These are phyloP conservation scores for Drosophila prolongata DNA, from an alignment of 2,888 invertebrate species.

Conservation along the genomic window DNA sequence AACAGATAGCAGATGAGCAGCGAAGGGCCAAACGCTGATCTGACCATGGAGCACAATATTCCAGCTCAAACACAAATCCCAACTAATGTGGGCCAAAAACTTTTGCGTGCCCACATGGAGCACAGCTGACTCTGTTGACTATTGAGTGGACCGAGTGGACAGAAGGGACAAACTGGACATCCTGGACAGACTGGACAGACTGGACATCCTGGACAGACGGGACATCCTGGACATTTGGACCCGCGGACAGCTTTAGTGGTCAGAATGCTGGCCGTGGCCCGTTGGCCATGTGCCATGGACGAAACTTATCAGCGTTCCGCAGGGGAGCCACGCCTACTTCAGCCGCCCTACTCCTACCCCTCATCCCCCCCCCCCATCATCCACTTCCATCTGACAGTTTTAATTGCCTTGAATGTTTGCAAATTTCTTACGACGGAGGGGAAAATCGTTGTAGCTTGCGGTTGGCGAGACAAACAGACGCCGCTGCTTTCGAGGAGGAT, in stretches of 20 bases:
- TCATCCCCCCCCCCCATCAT: conserved; percentile 18
- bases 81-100: conserved; percentile 76
- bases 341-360: background rate
- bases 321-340: conserved; percentile 16
- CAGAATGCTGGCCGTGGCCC: conserved; percentile 70
- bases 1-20: conserved; percentile 28
- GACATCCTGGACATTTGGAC: conserved; percentile 10
- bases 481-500: conserved; percentile 50
- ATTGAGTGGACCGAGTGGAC: conserved; percentile 60
- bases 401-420: conserved; percentile 79
- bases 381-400: conserved; percentile 67
- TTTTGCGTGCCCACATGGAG: conserved; percentile 58
- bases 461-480: conserved; percentile 64
- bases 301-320: conserved; percentile 68
- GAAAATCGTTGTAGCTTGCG: conserved; percentile 68
- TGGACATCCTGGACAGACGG: conserved; percentile 3
- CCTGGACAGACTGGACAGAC: background rate
- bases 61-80: conserved; percentile 76
- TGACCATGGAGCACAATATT: conserved; percentile 68
- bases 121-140: conserved; percentile 75
- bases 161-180: conserved; percentile 9
- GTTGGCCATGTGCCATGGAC: conserved; percentile 69
- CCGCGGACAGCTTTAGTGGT: conserved; percentile 55
- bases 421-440: conserved; percentile 69
- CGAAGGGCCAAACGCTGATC: conserved; percentile 51